Base-by-base conservation (phyloP, 2,888 invertebrate species). In the Dichetophora obliterata region DNA sequence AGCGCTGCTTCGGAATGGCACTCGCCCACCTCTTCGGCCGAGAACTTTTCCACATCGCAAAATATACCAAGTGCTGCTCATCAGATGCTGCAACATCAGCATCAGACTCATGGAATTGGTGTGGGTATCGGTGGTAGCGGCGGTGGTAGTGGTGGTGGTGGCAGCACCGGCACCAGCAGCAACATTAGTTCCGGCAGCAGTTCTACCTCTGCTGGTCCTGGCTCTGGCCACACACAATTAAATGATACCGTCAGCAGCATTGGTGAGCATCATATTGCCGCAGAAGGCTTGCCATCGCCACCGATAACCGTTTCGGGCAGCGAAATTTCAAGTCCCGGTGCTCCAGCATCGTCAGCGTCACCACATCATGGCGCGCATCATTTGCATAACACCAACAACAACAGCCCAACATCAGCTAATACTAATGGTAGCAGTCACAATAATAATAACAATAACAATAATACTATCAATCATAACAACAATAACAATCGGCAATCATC, bases 331-430 rank as follows among this genome's bases (percentile, higher is more conserved):
- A 92, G 92, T 82, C 92, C 93, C 0, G 91, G 91, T 82, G 86
- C 90, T 75, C 86, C 88, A 34, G 84, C 85, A 24, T 84, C 89
- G 2, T 84, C 89, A 68, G 85, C 89, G 54, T 88, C 89, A 80
- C 88, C 89, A 9, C 86, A 85, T 79, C 84, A 84, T 76, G 80
- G 84, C 79, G 76, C 91, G 84, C 91, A 86, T 83, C 84, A 85
- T 77, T 75, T 85, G 71, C 81, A 91, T 93, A 85, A 93, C 94
- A 75, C 91, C 92, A 65, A 93, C 93, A 57, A 92, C 92, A 69
- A 91, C 94, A 79, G 73, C 54, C 75, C 75, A 9, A 24, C 52
- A 52, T 52, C 69, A 27, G 52, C 31, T 50, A 37, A 31, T 14
- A 63, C 14, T 19, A 73, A 61, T 31, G 75, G 22, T 16, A 69